phyloP scores from a whole-genome alignment of 2,888 invertebrate species.

The Stenurella melanura region DNA sequence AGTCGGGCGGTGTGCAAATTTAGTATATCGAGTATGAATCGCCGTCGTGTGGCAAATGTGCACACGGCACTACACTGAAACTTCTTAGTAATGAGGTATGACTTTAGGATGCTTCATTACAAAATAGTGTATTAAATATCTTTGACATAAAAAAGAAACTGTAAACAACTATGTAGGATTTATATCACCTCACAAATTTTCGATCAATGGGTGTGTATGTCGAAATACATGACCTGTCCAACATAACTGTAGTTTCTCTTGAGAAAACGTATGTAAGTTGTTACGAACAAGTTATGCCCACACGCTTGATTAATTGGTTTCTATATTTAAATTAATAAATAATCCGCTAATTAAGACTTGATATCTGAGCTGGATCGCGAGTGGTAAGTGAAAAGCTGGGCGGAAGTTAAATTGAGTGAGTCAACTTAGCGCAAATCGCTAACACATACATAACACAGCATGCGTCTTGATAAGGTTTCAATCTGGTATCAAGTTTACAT shows the following conservation, averaged over 20 bases:
- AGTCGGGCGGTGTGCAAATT: too few species aligned
- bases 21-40: too few species aligned
- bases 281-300: slow-evolving; percentile 30
- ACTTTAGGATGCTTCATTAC: too few species aligned
- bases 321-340: slow-evolving; percentile 29
- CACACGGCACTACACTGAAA: too few species aligned
- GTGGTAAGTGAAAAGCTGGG: slow-evolving; percentile 18
- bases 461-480: slow-evolving; percentile 27
- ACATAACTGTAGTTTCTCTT: slow-evolving; percentile 34
- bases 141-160: too few species aligned
- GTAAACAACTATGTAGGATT: too few species aligned
- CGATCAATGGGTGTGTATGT: slow-evolving; percentile 20
- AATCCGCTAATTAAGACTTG: slow-evolving; percentile 28
- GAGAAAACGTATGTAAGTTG: slow-evolving; percentile 27
- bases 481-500: slow-evolving; percentile 19
- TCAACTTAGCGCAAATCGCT: slow-evolving; percentile 25
- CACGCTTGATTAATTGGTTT: slow-evolving; percentile 9
- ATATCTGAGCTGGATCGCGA: slow-evolving; percentile 17
- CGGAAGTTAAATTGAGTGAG: slow-evolving; percentile 36
- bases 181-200: not conserved
- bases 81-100: too few species aligned
- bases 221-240: slow-evolving; percentile 32
- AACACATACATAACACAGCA: not conserved
- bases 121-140: too few species aligned
- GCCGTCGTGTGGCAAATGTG: too few species aligned